Evolutionary conservation across 2,888 invertebrate genomes (phyloP).

Genomic region (Tryphoninae sp.): DNA sequence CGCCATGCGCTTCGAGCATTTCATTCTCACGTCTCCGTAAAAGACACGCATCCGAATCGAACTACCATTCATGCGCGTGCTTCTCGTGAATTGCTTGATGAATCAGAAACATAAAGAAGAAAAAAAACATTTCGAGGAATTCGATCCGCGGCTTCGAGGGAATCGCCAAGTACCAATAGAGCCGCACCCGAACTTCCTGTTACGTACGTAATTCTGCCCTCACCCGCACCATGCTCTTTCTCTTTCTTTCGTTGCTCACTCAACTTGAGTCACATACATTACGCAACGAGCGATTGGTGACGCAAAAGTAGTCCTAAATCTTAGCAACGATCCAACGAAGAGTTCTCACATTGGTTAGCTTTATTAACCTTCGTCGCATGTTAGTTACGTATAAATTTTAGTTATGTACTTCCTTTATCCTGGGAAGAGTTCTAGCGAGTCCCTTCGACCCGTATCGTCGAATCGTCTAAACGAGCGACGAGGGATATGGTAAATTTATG

Average conservation of each 20-base stretch:
- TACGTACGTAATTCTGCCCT: conserved; percentile 26
- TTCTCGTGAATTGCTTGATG: conserved; percentile 30
- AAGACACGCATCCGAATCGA: conserved; percentile 4
- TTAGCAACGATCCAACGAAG: neutral
- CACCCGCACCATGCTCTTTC: neutral
- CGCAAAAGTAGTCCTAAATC: conserved; percentile 21
- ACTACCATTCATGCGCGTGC: conserved; percentile 1
- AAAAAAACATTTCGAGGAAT: conserved; percentile 25
- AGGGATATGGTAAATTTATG: conserved; percentile 36
- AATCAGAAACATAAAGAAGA: conserved; percentile 33
- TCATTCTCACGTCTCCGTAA: conserved; percentile 7
- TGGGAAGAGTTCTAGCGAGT: neutral
- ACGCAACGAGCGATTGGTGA: conserved; percentile 24
- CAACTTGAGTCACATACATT: conserved; percentile 26
- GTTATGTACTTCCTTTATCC: neutral
- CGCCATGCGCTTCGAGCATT: conserved; percentile 17
- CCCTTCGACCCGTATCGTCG: neutral
- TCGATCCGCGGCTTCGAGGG: neutral
- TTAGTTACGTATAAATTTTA: neutral
- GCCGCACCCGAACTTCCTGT: conserved; percentile 48
- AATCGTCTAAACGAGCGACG: neutral
- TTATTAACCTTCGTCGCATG: neutral
- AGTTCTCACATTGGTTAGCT: neutral
- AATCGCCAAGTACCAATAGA: neutral
- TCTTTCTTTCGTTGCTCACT: conserved; percentile 12